Percentiles rank a stretch among this genome's conserved stretches.
These are phyloP conservation scores for Aleiodes leptofemur DNA, from an alignment of 2,888 invertebrate genomes.

Conservation along the genomic window DNA sequence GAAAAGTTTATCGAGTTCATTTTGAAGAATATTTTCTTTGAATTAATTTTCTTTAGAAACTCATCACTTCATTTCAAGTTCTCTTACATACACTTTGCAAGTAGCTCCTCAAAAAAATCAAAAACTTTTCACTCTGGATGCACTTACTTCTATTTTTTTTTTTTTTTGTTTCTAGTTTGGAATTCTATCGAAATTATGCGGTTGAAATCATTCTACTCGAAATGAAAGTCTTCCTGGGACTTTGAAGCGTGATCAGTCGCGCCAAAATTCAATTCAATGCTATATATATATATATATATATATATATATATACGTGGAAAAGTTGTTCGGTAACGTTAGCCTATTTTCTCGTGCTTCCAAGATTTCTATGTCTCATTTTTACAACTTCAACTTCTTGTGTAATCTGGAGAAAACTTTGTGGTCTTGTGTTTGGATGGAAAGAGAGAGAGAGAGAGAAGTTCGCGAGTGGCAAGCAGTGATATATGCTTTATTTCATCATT, in stretches of 20 bases:
- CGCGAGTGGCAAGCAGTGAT: too few relatives aligned
- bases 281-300: too few relatives aligned
- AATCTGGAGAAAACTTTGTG: too few relatives aligned
- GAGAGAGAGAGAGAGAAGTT: too few relatives aligned
- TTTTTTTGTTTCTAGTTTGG: slow-evolving; percentile 12
- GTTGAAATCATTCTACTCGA: slow-evolving; percentile 25
- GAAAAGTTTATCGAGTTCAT: slow-evolving; percentile 18
- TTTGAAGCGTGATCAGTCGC: slow-evolving; percentile 30
- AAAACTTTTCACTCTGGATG: slow-evolving; percentile 20
- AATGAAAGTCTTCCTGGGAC: background rate
- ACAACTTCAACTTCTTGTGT: background rate
- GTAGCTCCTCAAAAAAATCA: slow-evolving; percentile 16
- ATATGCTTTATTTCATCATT: too few relatives aligned
- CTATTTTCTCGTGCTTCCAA: background rate
- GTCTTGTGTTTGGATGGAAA: too few relatives aligned
- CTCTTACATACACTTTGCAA: background rate
- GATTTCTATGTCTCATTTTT: background rate
- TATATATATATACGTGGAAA: background rate
- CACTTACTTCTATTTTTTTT: background rate
- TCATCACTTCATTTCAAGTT: slow-evolving; percentile 11
- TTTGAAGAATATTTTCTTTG: background rate
- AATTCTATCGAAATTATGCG: slow-evolving; percentile 35
- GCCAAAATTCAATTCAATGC: slow-evolving; percentile 19
- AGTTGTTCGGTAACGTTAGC: slow-evolving; percentile 10
- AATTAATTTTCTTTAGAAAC: slow-evolving; percentile 17